Evolutionary conservation across 2,888 invertebrate species (phyloP).

Genomic region (Euspilapteryx auroguttella): DNA sequence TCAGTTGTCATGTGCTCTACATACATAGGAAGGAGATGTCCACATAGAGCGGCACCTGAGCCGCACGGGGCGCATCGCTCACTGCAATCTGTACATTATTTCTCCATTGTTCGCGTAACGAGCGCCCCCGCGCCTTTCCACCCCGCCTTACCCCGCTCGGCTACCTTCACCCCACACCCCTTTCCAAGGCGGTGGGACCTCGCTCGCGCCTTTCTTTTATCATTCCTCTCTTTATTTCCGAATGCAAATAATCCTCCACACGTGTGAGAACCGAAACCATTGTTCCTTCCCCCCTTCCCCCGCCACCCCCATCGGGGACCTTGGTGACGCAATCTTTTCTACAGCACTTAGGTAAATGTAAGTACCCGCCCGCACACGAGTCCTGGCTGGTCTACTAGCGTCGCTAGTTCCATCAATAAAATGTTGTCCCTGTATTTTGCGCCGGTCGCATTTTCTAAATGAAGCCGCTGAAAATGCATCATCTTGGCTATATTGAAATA

Average conservation of each 20-base stretch:
- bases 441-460: slow-evolving; percentile 3
- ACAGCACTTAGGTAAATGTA: slow-evolving; percentile 51
- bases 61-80: slow-evolving; percentile 58
- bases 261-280: slow-evolving; percentile 64
- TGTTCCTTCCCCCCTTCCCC: slow-evolving; percentile 54
- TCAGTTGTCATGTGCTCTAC: background rate
- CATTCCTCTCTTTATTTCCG: slow-evolving; percentile 63
- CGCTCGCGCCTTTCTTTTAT: slow-evolving; percentile 62
- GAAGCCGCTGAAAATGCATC: slow-evolving; percentile 1
- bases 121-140: slow-evolving; percentile 34
- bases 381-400: too few relatives aligned
- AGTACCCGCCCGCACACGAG: slow-evolving; percentile 19
- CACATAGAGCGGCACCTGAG: slow-evolving; percentile 50
- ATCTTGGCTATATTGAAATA: background rate
- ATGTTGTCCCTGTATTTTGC: too few relatives aligned
- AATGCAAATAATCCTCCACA: slow-evolving; percentile 65
- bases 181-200: slow-evolving; percentile 56
- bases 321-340: slow-evolving; percentile 60
- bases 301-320: slow-evolving; percentile 45
- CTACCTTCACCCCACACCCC: slow-evolving; percentile 51
- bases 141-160: slow-evolving; percentile 19
- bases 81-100: slow-evolving; percentile 64
- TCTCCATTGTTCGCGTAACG: slow-evolving; percentile 63
- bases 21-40: background rate
- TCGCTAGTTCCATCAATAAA: slow-evolving; percentile 2